Conservation (phyloP, 2,888 invertebrate genomes). For the Anarsia innoxiella region DNA sequence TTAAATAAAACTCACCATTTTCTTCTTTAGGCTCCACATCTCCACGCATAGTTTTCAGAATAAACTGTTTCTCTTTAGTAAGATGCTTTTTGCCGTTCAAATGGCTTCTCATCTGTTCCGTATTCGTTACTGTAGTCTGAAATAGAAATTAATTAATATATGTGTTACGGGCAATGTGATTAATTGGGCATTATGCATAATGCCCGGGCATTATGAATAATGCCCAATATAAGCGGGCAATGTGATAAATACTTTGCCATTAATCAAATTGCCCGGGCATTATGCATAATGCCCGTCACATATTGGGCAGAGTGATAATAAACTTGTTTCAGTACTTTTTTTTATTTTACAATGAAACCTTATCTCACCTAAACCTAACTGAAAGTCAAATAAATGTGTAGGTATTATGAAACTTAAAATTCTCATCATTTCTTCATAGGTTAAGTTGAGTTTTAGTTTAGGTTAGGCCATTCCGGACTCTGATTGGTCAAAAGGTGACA, state of each 20-base stretch:
- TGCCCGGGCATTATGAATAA: too few species aligned
- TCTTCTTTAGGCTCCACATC: slow-evolving; percentile 6
- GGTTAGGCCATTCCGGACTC: too few species aligned
- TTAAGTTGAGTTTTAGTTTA: too few species aligned
- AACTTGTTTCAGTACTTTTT: too few species aligned
- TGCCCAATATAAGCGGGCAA: not conserved
- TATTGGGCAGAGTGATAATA: not conserved
- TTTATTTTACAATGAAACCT: too few species aligned
- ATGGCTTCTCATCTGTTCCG: slow-evolving; percentile 77
- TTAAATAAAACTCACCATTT: not conserved
- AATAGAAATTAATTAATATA: slow-evolving; percentile 12
- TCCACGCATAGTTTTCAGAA: slow-evolving; percentile 51
- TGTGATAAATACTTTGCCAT: not conserved
- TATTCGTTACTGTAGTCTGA: slow-evolving; percentile 69
- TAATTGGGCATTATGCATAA: too few species aligned
- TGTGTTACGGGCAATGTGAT: too few species aligned
- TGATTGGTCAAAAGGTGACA: too few species aligned
- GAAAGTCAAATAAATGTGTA: too few species aligned
- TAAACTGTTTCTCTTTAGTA: slow-evolving; percentile 62
- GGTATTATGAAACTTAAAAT: too few species aligned
- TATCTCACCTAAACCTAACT: too few species aligned
- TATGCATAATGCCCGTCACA: not conserved
- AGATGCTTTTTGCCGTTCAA: slow-evolving; percentile 75
- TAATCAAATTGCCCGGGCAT: not conserved
- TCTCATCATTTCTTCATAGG: too few species aligned